Percentiles rank a stretch among this genome's conserved stretches.
phyloP scores from a whole-genome alignment of 2,888 invertebrate genomes.

The Rotaria sp. region DNA sequence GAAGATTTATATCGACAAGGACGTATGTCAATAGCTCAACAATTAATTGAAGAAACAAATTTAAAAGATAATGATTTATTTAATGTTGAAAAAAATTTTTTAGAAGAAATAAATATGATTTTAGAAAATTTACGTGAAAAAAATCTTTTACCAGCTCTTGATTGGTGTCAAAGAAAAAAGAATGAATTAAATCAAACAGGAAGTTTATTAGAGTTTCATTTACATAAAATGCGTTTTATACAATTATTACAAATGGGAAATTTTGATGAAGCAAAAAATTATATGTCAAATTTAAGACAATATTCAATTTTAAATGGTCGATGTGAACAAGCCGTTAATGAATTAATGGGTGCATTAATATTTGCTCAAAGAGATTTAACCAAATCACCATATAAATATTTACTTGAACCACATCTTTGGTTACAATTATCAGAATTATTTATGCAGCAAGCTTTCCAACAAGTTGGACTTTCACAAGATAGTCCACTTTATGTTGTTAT shows the following conservation, averaged over 20 bases:
- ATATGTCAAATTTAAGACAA: slow-evolving; percentile 32
- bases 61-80: slow-evolving; percentile 31
- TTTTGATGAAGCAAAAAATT: slow-evolving; percentile 29
- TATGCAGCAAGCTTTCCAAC: slow-evolving; percentile 35
- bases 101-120: slow-evolving; percentile 34
- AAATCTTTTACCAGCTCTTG: slow-evolving; percentile 32
- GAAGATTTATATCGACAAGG: slow-evolving; percentile 36
- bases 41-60: slow-evolving; percentile 33
- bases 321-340: slow-evolving; percentile 34
- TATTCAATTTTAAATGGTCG: slow-evolving; percentile 26
- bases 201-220: slow-evolving; percentile 36
- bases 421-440: slow-evolving; percentile 37
- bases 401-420: slow-evolving; percentile 36
- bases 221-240: slow-evolving; percentile 36
- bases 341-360: slow-evolving; percentile 37
- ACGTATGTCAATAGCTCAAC: slow-evolving; percentile 33
- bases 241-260: slow-evolving; percentile 27
- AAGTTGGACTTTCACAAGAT: slow-evolving; percentile 34
- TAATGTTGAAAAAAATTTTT: slow-evolving; percentile 25
- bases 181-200: slow-evolving; percentile 23
- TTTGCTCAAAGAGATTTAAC: slow-evolving; percentile 25
- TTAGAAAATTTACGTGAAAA: slow-evolving; percentile 35
- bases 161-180: slow-evolving; percentile 33
- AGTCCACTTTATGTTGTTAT: slow-evolving; percentile 33
- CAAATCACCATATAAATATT: slow-evolving; percentile 35